Conservation (phyloP, 2,888 invertebrate genomes). For the Leptinotarsa rubiginosa region DNA sequence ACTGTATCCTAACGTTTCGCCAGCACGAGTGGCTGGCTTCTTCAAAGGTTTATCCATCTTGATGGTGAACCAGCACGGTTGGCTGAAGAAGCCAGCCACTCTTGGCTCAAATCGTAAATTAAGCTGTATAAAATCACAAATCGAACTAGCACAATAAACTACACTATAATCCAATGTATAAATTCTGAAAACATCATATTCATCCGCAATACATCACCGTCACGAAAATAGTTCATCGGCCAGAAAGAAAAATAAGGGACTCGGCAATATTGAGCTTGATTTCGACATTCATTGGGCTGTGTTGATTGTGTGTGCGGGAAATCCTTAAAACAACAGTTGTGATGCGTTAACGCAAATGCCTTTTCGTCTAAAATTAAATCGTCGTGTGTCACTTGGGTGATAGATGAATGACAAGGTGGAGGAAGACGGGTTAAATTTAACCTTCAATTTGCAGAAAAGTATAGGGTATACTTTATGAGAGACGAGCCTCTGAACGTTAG, state of each 20-base stretch:
- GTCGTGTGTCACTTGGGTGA: slow-evolving; percentile 50
- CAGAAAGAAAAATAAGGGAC: slow-evolving; percentile 34
- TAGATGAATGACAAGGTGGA: slow-evolving; percentile 45
- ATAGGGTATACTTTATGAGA: not conserved
- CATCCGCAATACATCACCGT: slow-evolving; percentile 1
- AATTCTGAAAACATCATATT: not conserved
- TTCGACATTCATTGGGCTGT: slow-evolving; percentile 40
- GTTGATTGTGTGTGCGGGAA: slow-evolving; percentile 50
- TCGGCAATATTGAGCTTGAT: slow-evolving; percentile 27
- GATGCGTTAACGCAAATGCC: slow-evolving; percentile 54
- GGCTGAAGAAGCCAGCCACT: too few species aligned
- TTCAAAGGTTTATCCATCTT: too few species aligned
- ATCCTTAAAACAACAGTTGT: slow-evolving; percentile 59
- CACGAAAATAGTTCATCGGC: slow-evolving; percentile 14
- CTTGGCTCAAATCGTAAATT: too few species aligned
- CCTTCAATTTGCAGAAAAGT: slow-evolving; percentile 6
- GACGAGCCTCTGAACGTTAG: not conserved
- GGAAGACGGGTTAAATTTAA: slow-evolving; percentile 12
- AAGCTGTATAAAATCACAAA: too few species aligned
- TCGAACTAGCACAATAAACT: too few species aligned
- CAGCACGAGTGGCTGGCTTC: too few species aligned
- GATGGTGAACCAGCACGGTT: not conserved
- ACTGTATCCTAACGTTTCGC: too few species aligned
- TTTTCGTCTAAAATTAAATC: slow-evolving; percentile 53
- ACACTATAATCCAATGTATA: not conserved